Conservation (phyloP, 2,797 vertebrate genomes). For the Danio albolineatus region DNA sequence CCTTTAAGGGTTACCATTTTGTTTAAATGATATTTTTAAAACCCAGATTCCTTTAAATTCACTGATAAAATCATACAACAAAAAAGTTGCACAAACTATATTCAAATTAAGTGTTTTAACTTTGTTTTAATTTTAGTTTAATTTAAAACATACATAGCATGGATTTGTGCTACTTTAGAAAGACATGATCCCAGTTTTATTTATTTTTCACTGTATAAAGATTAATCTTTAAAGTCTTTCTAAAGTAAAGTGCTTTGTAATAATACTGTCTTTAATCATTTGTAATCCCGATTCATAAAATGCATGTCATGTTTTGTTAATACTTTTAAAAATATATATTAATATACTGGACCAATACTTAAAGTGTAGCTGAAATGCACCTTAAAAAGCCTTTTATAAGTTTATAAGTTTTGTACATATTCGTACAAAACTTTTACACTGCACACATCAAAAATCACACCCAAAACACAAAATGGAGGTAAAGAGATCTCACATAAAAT, state of each 20-base stretch:
- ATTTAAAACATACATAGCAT: neutral
- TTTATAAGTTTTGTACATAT: neutral
- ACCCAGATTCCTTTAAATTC: neutral
- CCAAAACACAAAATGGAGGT: conserved; percentile 45
- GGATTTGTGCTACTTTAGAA: neutral
- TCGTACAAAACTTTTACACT: neutral
- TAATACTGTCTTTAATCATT: too few species aligned
- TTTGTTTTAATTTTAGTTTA: too few species aligned
- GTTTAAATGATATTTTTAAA: too few species aligned
- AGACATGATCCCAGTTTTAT: neutral
- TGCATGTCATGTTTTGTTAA: neutral
- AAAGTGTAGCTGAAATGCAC: neutral
- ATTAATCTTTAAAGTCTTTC: too few species aligned
- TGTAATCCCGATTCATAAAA: neutral
- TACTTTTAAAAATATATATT: too few species aligned
- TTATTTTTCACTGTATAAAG: neutral
- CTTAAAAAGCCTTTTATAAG: neutral
- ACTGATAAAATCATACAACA: neutral
- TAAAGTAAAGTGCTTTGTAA: too few species aligned
- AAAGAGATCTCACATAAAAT: conserved; percentile 40
- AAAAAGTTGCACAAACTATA: too few species aligned
- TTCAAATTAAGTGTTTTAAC: too few species aligned
- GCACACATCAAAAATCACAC: conserved; percentile 16
- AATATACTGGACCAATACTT: neutral
- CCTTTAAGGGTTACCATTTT: too few species aligned